Evolutionary conservation across 30 jellyfish, hydroid and myxozoan species (phyloP).

Genomic region (Nemopilema nomurai): DNA sequence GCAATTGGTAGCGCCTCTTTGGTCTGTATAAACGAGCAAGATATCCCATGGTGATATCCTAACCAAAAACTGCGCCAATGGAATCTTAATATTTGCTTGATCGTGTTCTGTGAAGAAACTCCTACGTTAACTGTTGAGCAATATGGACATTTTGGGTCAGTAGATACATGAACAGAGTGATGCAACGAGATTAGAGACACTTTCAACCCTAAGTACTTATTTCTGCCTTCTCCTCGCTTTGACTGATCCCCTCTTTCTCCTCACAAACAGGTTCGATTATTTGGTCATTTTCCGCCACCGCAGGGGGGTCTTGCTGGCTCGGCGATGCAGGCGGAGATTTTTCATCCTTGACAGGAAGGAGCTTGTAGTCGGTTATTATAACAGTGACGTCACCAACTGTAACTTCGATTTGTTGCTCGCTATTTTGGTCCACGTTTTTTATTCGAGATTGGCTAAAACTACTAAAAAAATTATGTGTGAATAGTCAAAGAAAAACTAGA

Average conservation of each 20-base stretch:
- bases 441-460: constrained; percentile 55
- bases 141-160: background rate
- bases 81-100: background rate
- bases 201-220: constrained; percentile 19
- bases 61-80: background rate
- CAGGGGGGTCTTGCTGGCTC: constrained; percentile 3
- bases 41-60: no score
- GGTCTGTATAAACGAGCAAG: no score
- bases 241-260: background rate
- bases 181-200: no score
- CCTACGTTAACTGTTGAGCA: background rate
- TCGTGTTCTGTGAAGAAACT: background rate
- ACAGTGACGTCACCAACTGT: constrained; percentile 97
- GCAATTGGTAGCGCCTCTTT: no score
- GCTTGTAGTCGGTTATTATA: constrained; percentile 92
- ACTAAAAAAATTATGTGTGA: background rate
- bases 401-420: constrained; percentile 86
- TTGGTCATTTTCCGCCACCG: constrained; percentile 10
- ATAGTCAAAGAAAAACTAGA: background rate
- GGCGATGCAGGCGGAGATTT: constrained; percentile 75
- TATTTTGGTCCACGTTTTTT: constrained; percentile 74
- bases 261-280: background rate
- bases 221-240: background rate
- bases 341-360: constrained; percentile 79
- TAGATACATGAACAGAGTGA: no score